phyloP scores from a whole-genome alignment of 1,140 invertebrate genomes.

The Trachelipus rathkii region DNA sequence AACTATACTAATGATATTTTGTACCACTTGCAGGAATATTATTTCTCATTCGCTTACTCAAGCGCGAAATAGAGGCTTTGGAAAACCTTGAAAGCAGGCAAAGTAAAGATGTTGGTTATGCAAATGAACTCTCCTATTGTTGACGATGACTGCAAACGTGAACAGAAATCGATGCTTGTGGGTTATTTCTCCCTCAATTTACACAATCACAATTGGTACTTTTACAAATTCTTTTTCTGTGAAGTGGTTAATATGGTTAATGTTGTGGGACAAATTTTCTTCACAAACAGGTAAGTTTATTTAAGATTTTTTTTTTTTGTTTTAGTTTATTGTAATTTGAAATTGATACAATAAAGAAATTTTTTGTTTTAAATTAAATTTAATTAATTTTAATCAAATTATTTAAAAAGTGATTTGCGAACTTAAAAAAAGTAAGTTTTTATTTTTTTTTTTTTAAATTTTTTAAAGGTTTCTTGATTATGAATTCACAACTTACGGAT shows the following conservation, averaged over 20 bases:
- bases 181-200: slow-evolving; percentile 77
- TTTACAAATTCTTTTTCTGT: slow-evolving; percentile 78
- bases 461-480: slow-evolving; percentile 47
- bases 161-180: slow-evolving; percentile 72
- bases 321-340: background rate
- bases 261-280: slow-evolving; percentile 83
- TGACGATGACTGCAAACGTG: slow-evolving; percentile 69
- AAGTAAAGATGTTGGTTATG: slow-evolving; percentile 78
- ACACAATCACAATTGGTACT: slow-evolving; percentile 80
- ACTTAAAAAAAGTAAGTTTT: too few species aligned
- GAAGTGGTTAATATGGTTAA: slow-evolving; percentile 80
- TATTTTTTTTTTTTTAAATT: background rate
- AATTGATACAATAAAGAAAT: background rate
- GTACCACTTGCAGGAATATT: too few species aligned
- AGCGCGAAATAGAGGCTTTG: too few species aligned
- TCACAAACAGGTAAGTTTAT: slow-evolving; percentile 79
- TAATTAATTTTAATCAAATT: too few species aligned
- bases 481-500: slow-evolving; percentile 79
- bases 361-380: too few species aligned
- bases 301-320: slow-evolving; percentile 59
- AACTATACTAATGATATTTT: too few species aligned
- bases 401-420: too few species aligned
- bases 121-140: slow-evolving; percentile 78
- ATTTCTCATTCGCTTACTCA: too few species aligned
- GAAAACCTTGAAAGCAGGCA: slow-evolving; percentile 83